Evolutionary conservation across 2,113 vertebrate genomes (phyloP), one percentile per base, ranked within the genome.

Genomic region (Hypocryptadius cinnamomeus): DNA sequence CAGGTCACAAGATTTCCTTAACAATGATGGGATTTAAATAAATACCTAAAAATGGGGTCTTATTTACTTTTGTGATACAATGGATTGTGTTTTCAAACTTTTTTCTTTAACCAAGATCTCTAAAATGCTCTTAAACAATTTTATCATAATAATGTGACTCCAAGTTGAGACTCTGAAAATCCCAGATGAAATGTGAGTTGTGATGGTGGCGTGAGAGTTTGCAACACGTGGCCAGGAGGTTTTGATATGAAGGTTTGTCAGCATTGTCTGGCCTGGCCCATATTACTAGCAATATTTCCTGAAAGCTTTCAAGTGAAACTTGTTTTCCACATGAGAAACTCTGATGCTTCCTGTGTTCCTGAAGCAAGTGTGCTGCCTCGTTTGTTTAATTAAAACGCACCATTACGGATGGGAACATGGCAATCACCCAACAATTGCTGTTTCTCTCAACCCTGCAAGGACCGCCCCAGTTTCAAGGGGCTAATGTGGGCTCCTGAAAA

Each of bases 251-350:
- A 56, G 3, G 10, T 48, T 47, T 87, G 74, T 86, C 71, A 81
- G 11, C 53, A 30, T 30, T 39, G 39, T 40, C 53, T 73, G 37
- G 19, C 48, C 64, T 81, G 68, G 27, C 48, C 70, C 44, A 35
- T 9, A 63, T 25, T 83, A 56, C n/a, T 47, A 68, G 30, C 35
- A 76, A 24, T 66, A 79, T 54, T 76, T 92, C 85, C 84, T 83
- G 79, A 71, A 93, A 92, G 28, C 48, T 86, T 90, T 76, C 86
- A 88, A 78, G 47, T 61, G 66, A 92, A 95, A 91, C 48, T 73
- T 81, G 44, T 65, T 92, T 96, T 88, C 87, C 59, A 87, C 69
- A 60, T 40, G 40, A 85, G 61, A 78, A 91, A 60, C 19, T 83
- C 35, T 25, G 72, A 69, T 51, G 65, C 25, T 89, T 93, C 90